Evolutionary conservation across 2,113 vertebrate species (phyloP).

Genomic region (Puma concolor): DNA sequence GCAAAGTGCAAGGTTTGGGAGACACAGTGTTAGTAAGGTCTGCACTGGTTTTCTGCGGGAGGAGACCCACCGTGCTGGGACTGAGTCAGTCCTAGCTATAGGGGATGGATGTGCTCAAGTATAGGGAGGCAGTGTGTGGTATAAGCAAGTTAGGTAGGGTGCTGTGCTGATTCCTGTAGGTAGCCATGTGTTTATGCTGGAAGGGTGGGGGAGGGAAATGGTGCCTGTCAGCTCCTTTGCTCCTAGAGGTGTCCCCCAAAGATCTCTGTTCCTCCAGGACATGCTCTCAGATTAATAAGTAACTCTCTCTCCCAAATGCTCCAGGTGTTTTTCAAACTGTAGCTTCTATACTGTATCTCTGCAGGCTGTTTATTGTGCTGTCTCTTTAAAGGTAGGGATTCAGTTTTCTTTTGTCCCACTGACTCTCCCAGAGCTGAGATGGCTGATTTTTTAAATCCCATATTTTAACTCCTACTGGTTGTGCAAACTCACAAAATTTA

Average conservation of each 20-base stretch:
- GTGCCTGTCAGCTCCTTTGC: background rate
- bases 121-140: background rate
- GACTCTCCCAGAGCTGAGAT: background rate
- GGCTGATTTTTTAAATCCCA: background rate
- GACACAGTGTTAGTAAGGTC: no score
- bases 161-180: background rate
- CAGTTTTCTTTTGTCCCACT: background rate
- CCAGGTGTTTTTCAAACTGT: background rate
- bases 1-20: background rate
- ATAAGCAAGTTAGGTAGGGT: background rate
- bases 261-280: background rate
- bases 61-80: background rate
- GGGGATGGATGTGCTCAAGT: background rate
- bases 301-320: background rate
- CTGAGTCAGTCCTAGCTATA: background rate
- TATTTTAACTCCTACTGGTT: background rate
- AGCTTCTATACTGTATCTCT: background rate
- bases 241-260: background rate
- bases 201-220: background rate
- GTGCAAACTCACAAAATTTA: background rate
- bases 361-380: background rate
- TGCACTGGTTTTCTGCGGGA: background rate
- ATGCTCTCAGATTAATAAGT: background rate
- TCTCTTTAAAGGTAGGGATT: background rate
- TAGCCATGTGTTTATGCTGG: background rate